A percentile compares a stretch with the other conserved stretches of the same genome.
phyloP scores from a whole-genome alignment of 2,797 vertebrate genomes.

The Argyrosomus regius region DNA sequence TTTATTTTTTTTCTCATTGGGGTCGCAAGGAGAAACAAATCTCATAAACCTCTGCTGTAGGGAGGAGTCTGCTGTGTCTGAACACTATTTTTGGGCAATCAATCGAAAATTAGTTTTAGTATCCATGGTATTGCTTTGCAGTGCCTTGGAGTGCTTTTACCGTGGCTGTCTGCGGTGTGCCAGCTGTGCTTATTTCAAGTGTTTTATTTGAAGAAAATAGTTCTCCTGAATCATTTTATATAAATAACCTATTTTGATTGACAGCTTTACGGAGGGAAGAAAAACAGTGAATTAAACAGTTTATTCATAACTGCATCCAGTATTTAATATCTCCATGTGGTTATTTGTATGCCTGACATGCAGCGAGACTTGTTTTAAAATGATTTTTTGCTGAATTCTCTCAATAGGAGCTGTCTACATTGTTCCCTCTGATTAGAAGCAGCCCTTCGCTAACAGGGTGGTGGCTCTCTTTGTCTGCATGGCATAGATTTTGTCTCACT shows the following conservation, averaged over 20 bases:
- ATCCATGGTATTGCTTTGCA: conserved; percentile 4
- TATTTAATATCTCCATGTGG: not conserved
- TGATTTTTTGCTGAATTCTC: not conserved
- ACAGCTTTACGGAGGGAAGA: not conserved
- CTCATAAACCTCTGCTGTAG: conserved; percentile 28
- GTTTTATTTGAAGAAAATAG: not conserved
- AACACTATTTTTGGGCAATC: conserved; percentile 1
- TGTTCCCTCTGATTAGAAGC: conserved; percentile 14
- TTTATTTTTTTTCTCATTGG: conserved; percentile 22
- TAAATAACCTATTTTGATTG: not conserved
- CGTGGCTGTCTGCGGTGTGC: conserved; percentile 6
- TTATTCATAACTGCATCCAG: not conserved
- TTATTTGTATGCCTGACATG: not conserved
- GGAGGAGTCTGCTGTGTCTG: not conserved
- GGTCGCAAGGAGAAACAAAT: conserved; percentile 19
- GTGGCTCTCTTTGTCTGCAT: conserved; percentile 68
- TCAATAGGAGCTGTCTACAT: not conserved
- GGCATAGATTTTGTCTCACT: conserved; percentile 41
- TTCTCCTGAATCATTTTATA: no score
- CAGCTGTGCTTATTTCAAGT: not conserved
- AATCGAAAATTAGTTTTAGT: not conserved
- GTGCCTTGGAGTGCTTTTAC: not conserved
- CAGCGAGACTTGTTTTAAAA: not conserved
- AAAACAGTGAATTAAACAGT: not conserved
- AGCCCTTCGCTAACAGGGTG: conserved; percentile 50